phyloP scores from a whole-genome alignment of 1,140 invertebrate genomes.

The Papilio glaucus region DNA sequence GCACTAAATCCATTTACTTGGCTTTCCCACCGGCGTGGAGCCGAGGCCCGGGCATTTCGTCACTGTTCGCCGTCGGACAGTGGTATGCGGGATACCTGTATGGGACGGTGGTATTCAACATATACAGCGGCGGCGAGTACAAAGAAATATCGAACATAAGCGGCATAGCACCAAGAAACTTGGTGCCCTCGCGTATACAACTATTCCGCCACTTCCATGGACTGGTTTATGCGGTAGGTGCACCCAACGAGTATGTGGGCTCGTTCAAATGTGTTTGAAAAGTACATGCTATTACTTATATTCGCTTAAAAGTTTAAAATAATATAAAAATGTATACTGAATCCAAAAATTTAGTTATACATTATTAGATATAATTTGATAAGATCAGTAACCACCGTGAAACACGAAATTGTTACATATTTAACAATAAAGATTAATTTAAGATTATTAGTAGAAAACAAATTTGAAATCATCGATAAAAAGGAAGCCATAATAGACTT shows the following conservation, averaged over 20 bases:
- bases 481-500: too few relatives aligned
- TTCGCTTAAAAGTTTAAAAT: neutral
- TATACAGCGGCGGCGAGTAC: constrained; percentile 61
- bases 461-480: too few relatives aligned
- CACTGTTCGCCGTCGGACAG: constrained; percentile 43
- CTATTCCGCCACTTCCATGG: constrained; percentile 70
- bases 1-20: constrained; percentile 46
- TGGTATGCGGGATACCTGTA: constrained; percentile 55
- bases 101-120: constrained; percentile 60
- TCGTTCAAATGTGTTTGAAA: constrained; percentile 9
- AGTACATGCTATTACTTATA: too few relatives aligned
- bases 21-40: constrained; percentile 46
- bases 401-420: too few relatives aligned
- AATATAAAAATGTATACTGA: neutral
- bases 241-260: constrained; percentile 31
- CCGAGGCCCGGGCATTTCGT: constrained; percentile 49
- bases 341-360: too few relatives aligned
- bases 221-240: constrained; percentile 58
- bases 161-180: constrained; percentile 68
- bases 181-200: constrained; percentile 65
- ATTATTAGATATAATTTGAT: too few relatives aligned
- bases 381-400: too few relatives aligned
- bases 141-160: constrained; percentile 72
- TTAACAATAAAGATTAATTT: too few relatives aligned
- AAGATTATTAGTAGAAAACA: too few relatives aligned